phyloP scores from a whole-genome alignment of 2,113 vertebrate species.

The Crotalus horridus region DNA sequence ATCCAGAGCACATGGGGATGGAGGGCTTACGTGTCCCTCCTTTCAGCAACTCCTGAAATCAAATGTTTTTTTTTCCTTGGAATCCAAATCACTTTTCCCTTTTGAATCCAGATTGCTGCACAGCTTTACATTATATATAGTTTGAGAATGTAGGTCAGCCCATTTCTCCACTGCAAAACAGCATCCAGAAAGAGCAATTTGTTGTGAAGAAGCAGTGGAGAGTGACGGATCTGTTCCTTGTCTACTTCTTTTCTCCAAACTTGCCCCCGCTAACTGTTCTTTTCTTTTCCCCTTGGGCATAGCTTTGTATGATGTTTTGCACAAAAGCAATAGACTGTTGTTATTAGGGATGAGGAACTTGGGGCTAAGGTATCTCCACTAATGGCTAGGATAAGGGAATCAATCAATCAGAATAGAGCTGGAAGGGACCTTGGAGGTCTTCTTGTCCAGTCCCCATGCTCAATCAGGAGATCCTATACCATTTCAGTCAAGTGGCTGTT shows the following conservation, averaged over 20 bases:
- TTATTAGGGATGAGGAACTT: neutral
- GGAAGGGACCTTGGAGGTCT: no score
- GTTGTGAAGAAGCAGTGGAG: neutral
- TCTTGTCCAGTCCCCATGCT: no score
- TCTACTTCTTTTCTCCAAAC: neutral
- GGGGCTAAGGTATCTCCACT: neutral
- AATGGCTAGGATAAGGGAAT: neutral
- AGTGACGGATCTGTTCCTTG: neutral
- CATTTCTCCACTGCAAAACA: neutral
- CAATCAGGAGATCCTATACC: no score
- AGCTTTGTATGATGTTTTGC: neutral
- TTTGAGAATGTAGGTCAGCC: neutral
- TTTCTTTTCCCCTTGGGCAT: neutral
- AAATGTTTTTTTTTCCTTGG: neutral
- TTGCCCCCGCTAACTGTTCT: neutral
- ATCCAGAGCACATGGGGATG: neutral
- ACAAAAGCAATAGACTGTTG: neutral
- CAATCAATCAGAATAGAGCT: no score
- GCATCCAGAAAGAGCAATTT: neutral
- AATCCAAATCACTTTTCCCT: neutral
- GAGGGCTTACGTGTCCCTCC: neutral
- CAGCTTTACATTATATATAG: neutral
- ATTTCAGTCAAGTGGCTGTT: no score
- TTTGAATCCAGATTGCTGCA: neutral
- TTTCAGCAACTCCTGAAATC: neutral